Evolutionary conservation across 1,140 invertebrate species (phyloP).

Genomic region (Trichonephila clavata): DNA sequence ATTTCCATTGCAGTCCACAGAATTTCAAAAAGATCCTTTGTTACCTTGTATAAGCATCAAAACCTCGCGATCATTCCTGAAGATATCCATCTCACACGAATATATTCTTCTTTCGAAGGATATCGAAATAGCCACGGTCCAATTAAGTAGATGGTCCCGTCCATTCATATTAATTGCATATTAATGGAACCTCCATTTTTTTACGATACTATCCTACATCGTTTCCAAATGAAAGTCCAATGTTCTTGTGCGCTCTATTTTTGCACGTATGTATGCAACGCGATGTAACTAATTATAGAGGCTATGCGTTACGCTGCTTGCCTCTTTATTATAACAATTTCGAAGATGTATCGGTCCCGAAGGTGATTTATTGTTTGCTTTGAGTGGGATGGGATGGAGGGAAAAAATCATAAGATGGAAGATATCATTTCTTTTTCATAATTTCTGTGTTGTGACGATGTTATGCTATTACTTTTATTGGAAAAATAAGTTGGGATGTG

Average conservation of each 20-base stretch:
- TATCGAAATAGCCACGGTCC: neutral
- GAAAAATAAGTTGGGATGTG: too few relatives aligned
- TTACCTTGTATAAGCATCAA: too few relatives aligned
- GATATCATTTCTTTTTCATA: too few relatives aligned
- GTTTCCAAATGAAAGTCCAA: too few relatives aligned
- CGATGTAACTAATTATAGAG: conserved; percentile 27
- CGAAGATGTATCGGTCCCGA: neutral
- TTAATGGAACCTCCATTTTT: neutral
- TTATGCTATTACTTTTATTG: too few relatives aligned
- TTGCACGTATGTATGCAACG: neutral
- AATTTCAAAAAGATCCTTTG: too few relatives aligned
- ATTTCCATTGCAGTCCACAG: too few relatives aligned
- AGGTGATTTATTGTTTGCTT: neutral
- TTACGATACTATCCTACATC: neutral
- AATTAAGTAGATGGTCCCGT: conserved; percentile 25
- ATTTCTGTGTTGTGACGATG: too few relatives aligned
- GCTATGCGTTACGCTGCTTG: neutral
- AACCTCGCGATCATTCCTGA: too few relatives aligned
- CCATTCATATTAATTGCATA: conserved; percentile 43
- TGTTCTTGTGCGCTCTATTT: neutral
- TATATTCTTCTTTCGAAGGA: too few relatives aligned
- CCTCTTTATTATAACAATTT: neutral
- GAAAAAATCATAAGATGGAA: neutral
- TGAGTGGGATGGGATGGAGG: neutral
- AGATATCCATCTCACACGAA: too few relatives aligned